Base-by-base conservation (phyloP, 2,888 invertebrate species). In the Epirrita christyi region DNA sequence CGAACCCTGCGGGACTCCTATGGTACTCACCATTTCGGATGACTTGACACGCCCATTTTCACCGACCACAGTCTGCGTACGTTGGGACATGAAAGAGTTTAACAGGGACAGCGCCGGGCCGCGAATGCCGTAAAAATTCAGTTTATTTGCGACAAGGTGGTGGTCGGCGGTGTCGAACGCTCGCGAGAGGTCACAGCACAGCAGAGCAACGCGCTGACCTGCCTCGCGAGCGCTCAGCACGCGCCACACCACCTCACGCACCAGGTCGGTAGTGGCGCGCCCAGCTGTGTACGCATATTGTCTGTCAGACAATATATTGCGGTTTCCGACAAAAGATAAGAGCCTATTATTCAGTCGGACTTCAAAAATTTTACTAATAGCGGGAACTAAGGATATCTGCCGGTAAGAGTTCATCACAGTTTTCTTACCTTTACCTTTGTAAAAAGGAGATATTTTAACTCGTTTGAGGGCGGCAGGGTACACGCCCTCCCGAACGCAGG, bases 361-460 rank as follows among this genome's bases (percentile, higher is more conserved):
- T 1, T 36, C 44, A 7, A 45, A 34, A 2, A 38, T n/a, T n/a
- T 32, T 29, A 21, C 50, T 28, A 15, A 43, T 13, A 5, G 15
- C 34, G 40, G 38, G 27, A 4, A 13, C 38, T 11, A 7, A 9
- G 34, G 34, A 2, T 7, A 40, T 29, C 2, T 40, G 21, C 9
- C 41, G 28, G 34, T 43, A 43, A 1, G 34, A 46, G 6, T 36
- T 34, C 14, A 46, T 46, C 6, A 21, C 28, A 2, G 34, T 21
- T 27, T 51, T 68, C n/a, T 34, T 51, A 14, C 51, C 43, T 51
- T 51, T 43, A 6, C 42, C 43, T 28, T 51, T 51, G 28, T 51
- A 34, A 8, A 55, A 28, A 43, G 38, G 43, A 10, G 32, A 27
- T 43, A 51, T 51, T 36, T 51, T 51, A 6, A 51, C 51, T 27